Conservation (phyloP, 2,113 vertebrate genomes). For the Lycaon pictus region DNA sequence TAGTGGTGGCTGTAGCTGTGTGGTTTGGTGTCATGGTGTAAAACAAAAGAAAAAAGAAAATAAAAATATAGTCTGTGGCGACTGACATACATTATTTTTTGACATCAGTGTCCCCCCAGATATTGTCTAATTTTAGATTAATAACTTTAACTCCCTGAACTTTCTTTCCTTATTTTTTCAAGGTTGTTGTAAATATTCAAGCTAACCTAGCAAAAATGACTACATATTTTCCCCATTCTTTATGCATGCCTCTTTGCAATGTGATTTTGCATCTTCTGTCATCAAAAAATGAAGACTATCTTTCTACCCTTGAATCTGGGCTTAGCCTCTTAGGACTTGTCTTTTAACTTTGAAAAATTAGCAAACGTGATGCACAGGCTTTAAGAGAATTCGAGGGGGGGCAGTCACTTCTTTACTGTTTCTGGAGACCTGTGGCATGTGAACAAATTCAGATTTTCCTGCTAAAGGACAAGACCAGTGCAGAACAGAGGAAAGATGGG, state of each 20-base stretch:
- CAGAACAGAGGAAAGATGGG: background rate
- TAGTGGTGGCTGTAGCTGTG: background rate
- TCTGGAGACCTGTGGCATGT: background rate
- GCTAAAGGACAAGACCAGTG: background rate
- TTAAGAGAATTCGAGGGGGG: background rate
- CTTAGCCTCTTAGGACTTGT: background rate
- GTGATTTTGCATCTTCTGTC: background rate
- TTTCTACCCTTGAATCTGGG: background rate
- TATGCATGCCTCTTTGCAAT: background rate
- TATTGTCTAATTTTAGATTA: background rate
- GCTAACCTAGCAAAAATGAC: background rate
- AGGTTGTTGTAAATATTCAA: background rate
- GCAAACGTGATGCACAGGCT: background rate
- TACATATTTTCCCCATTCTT: background rate
- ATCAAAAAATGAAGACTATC: background rate
- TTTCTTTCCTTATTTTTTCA: slow-evolving; percentile 8
- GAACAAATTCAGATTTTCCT: background rate
- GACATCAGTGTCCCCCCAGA: background rate
- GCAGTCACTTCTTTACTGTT: background rate
- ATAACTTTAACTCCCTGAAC: background rate
- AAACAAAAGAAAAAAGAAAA: background rate
- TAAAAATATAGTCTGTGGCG: background rate
- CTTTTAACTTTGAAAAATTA: background rate
- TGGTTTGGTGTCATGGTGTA: background rate
- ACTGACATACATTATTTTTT: background rate